Conservation (phyloP, 2,888 invertebrate genomes). For the Cosmopolites sordidus region DNA sequence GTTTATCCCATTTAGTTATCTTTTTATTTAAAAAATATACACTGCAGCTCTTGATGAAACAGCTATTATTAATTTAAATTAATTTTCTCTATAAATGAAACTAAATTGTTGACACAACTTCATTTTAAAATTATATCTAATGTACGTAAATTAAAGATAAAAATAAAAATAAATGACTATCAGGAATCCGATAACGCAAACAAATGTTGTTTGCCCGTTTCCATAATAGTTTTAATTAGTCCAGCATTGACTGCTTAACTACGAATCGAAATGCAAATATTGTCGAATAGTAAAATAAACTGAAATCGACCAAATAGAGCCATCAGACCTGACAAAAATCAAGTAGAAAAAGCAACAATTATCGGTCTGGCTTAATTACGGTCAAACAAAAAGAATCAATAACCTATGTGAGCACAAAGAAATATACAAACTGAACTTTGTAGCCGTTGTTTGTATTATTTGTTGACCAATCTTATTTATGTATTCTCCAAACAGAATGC, state of each 20-base stretch:
- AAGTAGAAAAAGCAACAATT: conserved; percentile 29
- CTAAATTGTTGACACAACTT: too few relatives aligned
- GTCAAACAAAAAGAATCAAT: conserved; percentile 37
- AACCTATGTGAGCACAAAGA: conserved; percentile 32
- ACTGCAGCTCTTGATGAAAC: too few relatives aligned
- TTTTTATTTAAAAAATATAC: too few relatives aligned
- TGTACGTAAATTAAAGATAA: too few relatives aligned
- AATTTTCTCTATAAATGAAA: too few relatives aligned
- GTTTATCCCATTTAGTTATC: too few relatives aligned
- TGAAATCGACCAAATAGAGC: conserved; percentile 22
- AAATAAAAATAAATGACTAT: too few relatives aligned
- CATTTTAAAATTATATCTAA: too few relatives aligned
- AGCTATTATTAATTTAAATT: too few relatives aligned
- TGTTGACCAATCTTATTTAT: conserved; percentile 41
- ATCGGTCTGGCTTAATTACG: conserved; percentile 33
- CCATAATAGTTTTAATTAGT: conserved; percentile 13
- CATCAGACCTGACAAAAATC: conserved; percentile 24
- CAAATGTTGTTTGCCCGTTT: background rate
- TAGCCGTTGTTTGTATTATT: conserved; percentile 37
- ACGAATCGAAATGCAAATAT: conserved; percentile 16
- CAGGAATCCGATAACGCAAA: background rate
- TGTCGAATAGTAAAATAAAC: conserved; percentile 18
- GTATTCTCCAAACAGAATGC: conserved; percentile 25
- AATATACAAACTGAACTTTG: conserved; percentile 35
- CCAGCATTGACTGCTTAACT: conserved; percentile 11